Evolutionary conservation across 2,113 vertebrate genomes (phyloP).

Genomic region (Copsychus sechellarum): DNA sequence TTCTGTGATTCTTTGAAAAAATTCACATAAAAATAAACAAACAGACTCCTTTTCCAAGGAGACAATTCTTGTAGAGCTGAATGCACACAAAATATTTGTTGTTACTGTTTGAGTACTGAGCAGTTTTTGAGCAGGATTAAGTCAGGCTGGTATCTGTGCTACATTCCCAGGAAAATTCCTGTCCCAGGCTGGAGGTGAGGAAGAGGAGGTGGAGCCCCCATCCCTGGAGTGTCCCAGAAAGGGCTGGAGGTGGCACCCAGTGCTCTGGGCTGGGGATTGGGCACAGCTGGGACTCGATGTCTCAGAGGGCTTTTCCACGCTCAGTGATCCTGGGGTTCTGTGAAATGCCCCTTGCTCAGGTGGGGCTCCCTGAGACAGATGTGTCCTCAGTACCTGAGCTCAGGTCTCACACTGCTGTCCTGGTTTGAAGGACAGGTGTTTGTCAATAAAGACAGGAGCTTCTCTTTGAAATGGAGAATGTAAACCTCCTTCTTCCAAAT

Average conservation of each 20-base stretch:
- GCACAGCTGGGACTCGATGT: rapidly evolving
- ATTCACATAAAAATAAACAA: neutral
- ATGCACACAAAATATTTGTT: neutral
- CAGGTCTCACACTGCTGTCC: neutral
- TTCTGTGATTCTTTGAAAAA: neutral
- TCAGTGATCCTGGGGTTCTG: neutral
- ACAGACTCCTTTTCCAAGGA: neutral
- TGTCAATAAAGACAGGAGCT: too few relatives aligned
- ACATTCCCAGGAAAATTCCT: neutral
- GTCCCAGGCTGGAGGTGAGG: neutral
- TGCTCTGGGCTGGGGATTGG: neutral
- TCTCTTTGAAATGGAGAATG: too few relatives aligned
- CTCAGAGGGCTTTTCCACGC: neutral
- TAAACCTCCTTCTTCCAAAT: too few relatives aligned
- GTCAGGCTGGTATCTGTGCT: neutral
- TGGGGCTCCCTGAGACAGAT: rapidly evolving
- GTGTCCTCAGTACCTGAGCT: neutral
- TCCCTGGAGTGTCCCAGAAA: neutral
- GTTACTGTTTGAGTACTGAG: neutral
- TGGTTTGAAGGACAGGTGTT: too few relatives aligned
- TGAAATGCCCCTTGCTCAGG: neutral
- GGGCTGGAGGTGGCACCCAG: neutral
- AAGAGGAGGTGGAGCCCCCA: neutral
- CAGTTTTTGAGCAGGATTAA: neutral
- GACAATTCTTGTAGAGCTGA: neutral